Evolutionary conservation across 2,113 vertebrate species (phyloP), one percentile per base, ranked within the genome.

Genomic region (Ptychochromis oligacanthus): DNA sequence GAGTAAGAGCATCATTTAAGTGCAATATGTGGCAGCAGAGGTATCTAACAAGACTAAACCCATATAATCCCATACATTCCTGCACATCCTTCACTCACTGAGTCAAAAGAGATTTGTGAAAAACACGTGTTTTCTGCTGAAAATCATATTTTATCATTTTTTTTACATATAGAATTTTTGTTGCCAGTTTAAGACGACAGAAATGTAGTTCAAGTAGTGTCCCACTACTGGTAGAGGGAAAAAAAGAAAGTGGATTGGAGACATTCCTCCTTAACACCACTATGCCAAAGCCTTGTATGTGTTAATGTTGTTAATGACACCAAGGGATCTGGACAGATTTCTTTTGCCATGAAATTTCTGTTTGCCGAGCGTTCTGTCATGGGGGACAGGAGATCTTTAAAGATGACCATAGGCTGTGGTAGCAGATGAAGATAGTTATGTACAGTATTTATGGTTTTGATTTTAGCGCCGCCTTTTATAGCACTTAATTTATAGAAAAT

Each of bases 361-460:
- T 82, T 83, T 84, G 62, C 81, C 65, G 28, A 81, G 54, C 4
- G 7, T 60, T 79, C 60, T 79, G 75, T 79, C 75, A 62, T 15
- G 43, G 85, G 38, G 70, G 75, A 77, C 31, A 26, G 52, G 54
- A 74, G 77, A 80, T 88, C 81, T 76, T 80, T 88, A 49, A 58
- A 78, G 72, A 88, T 72, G 84, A 85, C 24, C 52, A 84, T 43
- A 58, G 92, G 89, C 85, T 87, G 87, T 88, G 86, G 89, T 86
- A 87, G 85, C 87, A 91, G 76, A 87, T 87, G 52, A 88, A 85
- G 82, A 90, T 87, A 89, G 89, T 89, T 86, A 84, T 97, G 96
- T 96, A 97, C 95, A 97, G 96, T 97, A 97, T 97, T 97, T 97
- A 97, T 96, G 94, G 90, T 95, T 95, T 95, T 86, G 67, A 93